A percentile compares a stretch with the other conserved stretches of the same genome.
phyloP scores from a whole-genome alignment of 2,797 vertebrate genomes.

The Erpetoichthys calabaricus region DNA sequence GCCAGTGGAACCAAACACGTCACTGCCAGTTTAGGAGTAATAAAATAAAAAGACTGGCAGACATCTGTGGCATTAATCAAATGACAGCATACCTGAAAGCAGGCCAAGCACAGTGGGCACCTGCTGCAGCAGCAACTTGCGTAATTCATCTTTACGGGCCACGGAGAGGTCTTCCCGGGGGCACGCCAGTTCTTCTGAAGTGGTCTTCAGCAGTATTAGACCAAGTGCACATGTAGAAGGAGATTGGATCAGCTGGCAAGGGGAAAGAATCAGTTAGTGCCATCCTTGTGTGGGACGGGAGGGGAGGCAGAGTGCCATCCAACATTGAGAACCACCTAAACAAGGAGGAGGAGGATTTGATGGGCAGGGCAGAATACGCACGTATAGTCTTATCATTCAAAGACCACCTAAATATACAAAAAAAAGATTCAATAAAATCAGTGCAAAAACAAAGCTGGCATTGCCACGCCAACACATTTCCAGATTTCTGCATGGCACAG shows the following conservation, averaged over 20 bases:
- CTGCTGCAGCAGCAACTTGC: conserved; percentile 87
- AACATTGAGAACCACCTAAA: too few species aligned
- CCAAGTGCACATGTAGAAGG: conserved; percentile 75
- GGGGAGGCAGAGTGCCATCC: too few species aligned
- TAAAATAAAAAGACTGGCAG: not conserved
- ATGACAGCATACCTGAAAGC: conserved; percentile 61
- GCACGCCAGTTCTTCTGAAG: conserved; percentile 90
- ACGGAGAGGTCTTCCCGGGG: conserved; percentile 89
- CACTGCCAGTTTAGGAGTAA: not conserved
- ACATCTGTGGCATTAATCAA: not conserved
- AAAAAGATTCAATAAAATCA: too few species aligned
- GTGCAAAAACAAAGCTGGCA: too few species aligned
- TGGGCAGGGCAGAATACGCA: not conserved
- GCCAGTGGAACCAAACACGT: too few species aligned
- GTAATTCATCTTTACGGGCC: conserved; percentile 84
- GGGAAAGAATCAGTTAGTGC: not conserved
- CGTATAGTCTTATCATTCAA: conserved; percentile 1
- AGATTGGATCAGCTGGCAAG: conserved; percentile 76
- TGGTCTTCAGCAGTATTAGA: conserved; percentile 89
- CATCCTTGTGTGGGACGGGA: too few species aligned
- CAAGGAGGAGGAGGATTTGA: too few species aligned
- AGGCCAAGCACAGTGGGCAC: conserved; percentile 85
- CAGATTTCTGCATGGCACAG: too few species aligned
- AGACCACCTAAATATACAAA: not conserved
- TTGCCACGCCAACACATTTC: too few species aligned